phyloP scores from a whole-genome alignment of 2,113 vertebrate species.

The Colius striatus region DNA sequence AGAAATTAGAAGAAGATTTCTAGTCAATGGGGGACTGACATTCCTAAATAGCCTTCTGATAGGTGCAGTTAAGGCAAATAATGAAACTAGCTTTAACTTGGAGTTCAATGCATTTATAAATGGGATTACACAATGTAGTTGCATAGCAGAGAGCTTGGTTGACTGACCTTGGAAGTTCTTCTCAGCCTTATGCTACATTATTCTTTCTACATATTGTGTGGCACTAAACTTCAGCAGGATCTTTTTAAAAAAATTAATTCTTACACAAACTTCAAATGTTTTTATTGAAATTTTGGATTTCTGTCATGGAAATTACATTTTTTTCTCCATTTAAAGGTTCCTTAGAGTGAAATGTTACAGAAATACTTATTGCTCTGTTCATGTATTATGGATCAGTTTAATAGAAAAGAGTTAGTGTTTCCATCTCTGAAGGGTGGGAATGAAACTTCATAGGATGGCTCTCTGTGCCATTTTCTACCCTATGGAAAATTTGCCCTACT shows the following conservation, averaged over 20 bases:
- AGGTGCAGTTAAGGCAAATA: slow-evolving; percentile 39
- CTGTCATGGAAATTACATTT: neutral
- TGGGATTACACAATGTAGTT: slow-evolving; percentile 14
- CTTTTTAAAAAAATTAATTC: no score
- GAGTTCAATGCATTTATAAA: slow-evolving; percentile 33
- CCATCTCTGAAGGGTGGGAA: neutral
- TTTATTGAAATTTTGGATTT: slow-evolving; percentile 10
- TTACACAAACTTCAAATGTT: slow-evolving; percentile 2
- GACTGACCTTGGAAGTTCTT: slow-evolving; percentile 45
- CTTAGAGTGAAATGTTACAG: neutral
- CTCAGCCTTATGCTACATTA: slow-evolving; percentile 3
- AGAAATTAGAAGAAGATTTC: slow-evolving; percentile 30
- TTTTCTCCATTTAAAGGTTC: neutral
- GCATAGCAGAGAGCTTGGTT: neutral
- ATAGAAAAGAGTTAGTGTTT: neutral
- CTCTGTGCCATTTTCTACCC: neutral
- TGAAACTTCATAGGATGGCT: neutral
- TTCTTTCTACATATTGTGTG: slow-evolving; percentile 24
- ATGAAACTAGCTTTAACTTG: slow-evolving; percentile 37
- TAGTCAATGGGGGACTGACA: neutral
- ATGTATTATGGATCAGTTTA: neutral
- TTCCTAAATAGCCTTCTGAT: slow-evolving; percentile 4
- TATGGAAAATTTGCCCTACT: neutral
- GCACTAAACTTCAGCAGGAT: neutral
- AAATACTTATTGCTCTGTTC: neutral